Evolutionary conservation across 2,797 vertebrate species (phyloP).

Genomic region (Poecilia velifera): DNA sequence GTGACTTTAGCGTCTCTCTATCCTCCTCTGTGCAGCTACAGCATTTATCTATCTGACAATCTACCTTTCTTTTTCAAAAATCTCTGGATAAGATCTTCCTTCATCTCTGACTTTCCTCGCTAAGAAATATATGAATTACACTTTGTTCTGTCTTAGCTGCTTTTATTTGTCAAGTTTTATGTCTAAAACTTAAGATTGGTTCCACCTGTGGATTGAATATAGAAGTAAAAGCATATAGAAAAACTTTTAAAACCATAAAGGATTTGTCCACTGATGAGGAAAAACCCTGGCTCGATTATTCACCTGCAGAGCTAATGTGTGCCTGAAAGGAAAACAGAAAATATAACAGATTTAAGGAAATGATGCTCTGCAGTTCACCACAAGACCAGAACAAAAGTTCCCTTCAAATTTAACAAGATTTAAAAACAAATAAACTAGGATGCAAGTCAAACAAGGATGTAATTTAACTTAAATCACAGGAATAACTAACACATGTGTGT

Average conservation of each 20-base stretch:
- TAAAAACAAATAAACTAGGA: neutral
- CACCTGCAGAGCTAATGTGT: neutral
- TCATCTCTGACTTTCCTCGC: neutral
- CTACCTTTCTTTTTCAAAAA: neutral
- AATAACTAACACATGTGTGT: neutral
- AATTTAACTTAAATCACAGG: neutral
- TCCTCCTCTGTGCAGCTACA: conserved; percentile 1
- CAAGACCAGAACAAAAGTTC: neutral
- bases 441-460: neutral
- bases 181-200: neutral
- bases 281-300: neutral
- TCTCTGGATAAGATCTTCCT: neutral
- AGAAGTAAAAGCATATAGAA: neutral
- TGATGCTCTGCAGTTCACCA: neutral
- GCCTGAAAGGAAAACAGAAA: neutral
- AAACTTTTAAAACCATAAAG: neutral
- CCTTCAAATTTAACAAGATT: neutral
- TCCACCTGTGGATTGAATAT: neutral
- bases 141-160: neutral
- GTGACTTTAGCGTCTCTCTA: conserved; percentile 12
- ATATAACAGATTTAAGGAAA: neutral
- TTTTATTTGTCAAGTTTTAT: neutral
- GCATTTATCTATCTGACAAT: conserved; percentile 8
- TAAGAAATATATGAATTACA: neutral
- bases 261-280: neutral